Percentiles rank a stretch among this genome's conserved stretches.
Evolutionary conservation across 2,797 vertebrate species (phyloP).

Genomic region (Huso huso): DNA sequence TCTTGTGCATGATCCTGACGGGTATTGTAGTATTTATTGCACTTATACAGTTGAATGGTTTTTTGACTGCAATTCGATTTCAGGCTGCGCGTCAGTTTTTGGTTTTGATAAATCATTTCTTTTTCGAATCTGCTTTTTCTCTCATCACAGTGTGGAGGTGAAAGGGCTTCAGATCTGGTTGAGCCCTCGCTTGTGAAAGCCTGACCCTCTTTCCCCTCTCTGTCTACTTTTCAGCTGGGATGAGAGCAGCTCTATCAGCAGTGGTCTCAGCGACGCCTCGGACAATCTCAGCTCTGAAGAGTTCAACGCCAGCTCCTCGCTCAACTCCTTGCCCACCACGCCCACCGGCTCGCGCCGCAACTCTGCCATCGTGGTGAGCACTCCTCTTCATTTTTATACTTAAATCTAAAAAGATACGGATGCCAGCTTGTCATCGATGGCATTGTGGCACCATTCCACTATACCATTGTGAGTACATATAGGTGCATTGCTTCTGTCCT

Average conservation of each 20-base stretch:
- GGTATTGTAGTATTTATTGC: too few species aligned
- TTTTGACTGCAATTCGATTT: too few species aligned
- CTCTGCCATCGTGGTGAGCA: conserved; percentile 76
- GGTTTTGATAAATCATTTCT: too few species aligned
- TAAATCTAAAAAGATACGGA: neutral
- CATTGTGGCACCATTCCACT: too few species aligned
- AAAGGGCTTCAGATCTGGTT: neutral
- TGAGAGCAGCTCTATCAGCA: conserved; percentile 95
- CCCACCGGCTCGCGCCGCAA: conserved; percentile 81
- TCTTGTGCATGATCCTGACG: too few species aligned
- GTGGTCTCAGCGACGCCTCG: conserved; percentile 86
- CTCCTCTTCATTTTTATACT: neutral
- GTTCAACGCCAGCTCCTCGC: conserved; percentile 87
- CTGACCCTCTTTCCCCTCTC: neutral
- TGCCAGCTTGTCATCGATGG: too few species aligned
- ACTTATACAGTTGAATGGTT: too few species aligned
- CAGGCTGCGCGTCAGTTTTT: too few species aligned
- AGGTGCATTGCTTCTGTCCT: too few species aligned
- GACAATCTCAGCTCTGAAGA: conserved; percentile 95
- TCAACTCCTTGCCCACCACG: conserved; percentile 85
- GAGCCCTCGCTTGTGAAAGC: neutral
- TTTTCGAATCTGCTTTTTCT: neutral
- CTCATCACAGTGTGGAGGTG: neutral
- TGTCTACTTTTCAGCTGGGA: conserved; percentile 72
- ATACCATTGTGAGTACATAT: too few species aligned